Evolutionary conservation across 2,888 invertebrate species (phyloP), one percentile per base, ranked within the genome.

Genomic region (Drosophila mulleri): DNA sequence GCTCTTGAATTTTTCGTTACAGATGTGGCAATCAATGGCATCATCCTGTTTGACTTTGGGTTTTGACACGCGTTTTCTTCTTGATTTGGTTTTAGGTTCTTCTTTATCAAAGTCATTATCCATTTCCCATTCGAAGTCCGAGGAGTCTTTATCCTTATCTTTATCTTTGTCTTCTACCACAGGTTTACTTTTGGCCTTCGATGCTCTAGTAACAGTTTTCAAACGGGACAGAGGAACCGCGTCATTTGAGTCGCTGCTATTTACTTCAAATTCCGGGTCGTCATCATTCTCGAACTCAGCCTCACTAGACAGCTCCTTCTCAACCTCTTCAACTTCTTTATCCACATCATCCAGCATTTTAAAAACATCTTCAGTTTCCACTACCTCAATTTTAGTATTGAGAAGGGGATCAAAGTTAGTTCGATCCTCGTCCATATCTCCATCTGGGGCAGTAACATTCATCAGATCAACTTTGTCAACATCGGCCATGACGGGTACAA

Each of bases 1-100:
- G 54, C 85, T 91, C 20, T 90, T 87, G 48, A 92, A 92, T 29
- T 82, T 86, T 54, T 91, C 88, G 11, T 86, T 87, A 48, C 92
- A 92, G 39, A 92, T 90, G 47, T 92, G 89, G 56, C 92, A 92
- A 29, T 91, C 87, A 18, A 91, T 85, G 1, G 79, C 71, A 0
- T 75, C 78, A 52, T 85, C 82, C 3, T 70, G 57, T n/a, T 85
- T 81, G 2, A 77, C 73, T 26, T 82, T 83, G 1, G 78, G 58
- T 0, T 79, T 77, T 0, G 86, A 79, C 47, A 75, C 73, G 9
- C 57, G 57, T 29, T 82, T 88, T 5, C 67, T 60, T 52, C 83
- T 90, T 1, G 57, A 3, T 59, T 80, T 83, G 1, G 16, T 32
- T 16, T 57, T 57, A 6, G 41, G 29, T 11, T 44, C 76, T 50